Percentiles rank a stretch among this genome's conserved stretches.
Conservation (phyloP, 2,113 vertebrate genomes). For the Suricata suricatta region DNA sequence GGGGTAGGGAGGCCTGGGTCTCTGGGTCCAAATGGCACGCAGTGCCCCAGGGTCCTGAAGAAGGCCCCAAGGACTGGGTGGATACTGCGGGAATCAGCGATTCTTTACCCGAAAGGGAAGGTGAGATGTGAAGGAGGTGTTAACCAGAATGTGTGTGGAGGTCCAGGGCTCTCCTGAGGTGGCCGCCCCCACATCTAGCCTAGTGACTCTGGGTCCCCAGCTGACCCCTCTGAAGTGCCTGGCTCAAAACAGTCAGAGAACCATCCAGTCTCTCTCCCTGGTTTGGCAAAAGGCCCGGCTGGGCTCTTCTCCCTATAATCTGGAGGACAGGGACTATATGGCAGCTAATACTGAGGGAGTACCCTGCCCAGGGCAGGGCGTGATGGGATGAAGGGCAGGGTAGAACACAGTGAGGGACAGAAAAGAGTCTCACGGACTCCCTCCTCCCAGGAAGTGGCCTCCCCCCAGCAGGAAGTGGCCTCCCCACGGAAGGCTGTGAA, state of each 20-base stretch:
- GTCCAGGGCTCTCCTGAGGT: neutral
- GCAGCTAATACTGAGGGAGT: constrained; percentile 58
- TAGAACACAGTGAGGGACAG: constrained; percentile 62
- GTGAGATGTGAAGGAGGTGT: neutral
- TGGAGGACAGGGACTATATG: constrained; percentile 29
- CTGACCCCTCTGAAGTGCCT: neutral
- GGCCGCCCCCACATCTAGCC: neutral
- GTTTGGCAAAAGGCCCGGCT: constrained; percentile 47
- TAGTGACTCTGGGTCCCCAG: neutral
- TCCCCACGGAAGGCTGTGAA: constrained; percentile 3
- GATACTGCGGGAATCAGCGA: constrained; percentile 34
- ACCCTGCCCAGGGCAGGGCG: neutral
- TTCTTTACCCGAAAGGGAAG: constrained; percentile 8
- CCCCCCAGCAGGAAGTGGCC: neutral
- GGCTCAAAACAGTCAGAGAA: constrained; percentile 36
- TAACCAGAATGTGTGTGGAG: neutral
- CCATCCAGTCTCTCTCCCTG: neutral
- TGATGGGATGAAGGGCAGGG: neutral
- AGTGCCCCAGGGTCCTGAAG: constrained; percentile 41
- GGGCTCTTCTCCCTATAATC: constrained; percentile 10
- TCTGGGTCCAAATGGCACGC: neutral
- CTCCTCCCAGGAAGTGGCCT: constrained; percentile 43
- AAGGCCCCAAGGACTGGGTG: constrained; percentile 32
- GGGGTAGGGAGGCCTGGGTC: neutral
- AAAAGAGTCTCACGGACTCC: constrained; percentile 30